A percentile compares a stretch with the other conserved stretches of the same genome.
phyloP scores from a whole-genome alignment of 2,797 vertebrate genomes.

The Lithobates pipiens region DNA sequence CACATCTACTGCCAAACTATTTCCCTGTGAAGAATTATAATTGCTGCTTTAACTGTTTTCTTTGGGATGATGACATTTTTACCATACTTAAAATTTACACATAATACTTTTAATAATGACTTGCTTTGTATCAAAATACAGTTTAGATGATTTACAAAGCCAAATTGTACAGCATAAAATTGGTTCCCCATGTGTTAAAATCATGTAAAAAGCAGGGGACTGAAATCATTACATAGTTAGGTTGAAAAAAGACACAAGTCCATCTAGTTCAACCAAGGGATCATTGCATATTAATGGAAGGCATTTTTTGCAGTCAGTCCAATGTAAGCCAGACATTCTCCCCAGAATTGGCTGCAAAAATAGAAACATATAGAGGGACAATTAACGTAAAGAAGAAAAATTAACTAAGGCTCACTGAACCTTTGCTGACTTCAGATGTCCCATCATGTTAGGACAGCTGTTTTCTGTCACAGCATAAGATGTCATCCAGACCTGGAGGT shows the following conservation, averaged over 20 bases:
- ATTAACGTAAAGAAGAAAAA: not conserved
- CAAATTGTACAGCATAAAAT: conserved; percentile 45
- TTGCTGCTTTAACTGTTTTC: conserved; percentile 46
- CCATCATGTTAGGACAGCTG: not conserved
- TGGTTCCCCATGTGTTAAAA: conserved; percentile 31
- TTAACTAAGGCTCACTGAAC: not conserved
- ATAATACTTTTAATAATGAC: conserved; percentile 36
- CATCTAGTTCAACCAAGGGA: no score
- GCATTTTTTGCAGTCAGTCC: conserved; percentile 41
- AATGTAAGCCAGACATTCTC: conserved; percentile 47
- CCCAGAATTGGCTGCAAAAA: not conserved
- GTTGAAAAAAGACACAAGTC: no score
- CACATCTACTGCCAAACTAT: conserved; percentile 36
- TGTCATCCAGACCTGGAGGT: not conserved
- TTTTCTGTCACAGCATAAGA: not conserved
- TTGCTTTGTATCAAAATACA: conserved; percentile 48
- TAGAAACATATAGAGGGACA: not conserved
- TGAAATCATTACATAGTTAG: conserved; percentile 9
- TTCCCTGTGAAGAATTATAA: conserved; percentile 49
- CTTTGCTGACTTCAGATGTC: not conserved
- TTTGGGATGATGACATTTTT: conserved; percentile 38
- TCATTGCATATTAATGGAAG: conserved; percentile 27
- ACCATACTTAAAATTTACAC: conserved; percentile 21
- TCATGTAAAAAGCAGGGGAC: conserved; percentile 8
- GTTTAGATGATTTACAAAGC: conserved; percentile 26